Base-by-base conservation (phyloP, 2,797 vertebrate species). In the Corythornis leucogaster region DNA sequence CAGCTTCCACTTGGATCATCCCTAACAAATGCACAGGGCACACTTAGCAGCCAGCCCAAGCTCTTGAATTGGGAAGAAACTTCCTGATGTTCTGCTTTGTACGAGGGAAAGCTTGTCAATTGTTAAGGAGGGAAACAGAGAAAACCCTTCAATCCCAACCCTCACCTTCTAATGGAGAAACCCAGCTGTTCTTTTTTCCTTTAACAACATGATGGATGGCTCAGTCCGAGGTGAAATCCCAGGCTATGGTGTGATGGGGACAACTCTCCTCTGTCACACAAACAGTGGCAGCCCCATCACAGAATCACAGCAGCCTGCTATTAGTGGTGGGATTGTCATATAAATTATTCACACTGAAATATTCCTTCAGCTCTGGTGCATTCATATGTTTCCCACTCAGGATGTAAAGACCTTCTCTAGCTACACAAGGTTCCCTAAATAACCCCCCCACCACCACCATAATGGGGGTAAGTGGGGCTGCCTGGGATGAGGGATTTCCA, bases 1-100 rank as follows among this genome's bases (percentile, higher is more conserved):
- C 43, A 45, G 26, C 21, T 74, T 79, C 82, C 94, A 92, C 90
- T 97, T 92, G 96, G 87, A 95, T 91, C 96, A 91, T 96, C 96
- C 82, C 91, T 95, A 96, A 96, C 90, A 97, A 92, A 92, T 0
- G 3, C 7, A 9, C 63, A 38, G 70, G 9, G 80, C 86, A 92
- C 48, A 90, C 87, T 96, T 93, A 95, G 92, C 87, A 94, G 93
- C 62, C 79, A 33, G 81, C 89, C 80, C 80, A 63, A 92, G 88
- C 67, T 94, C 90, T 89, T 63, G 87, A 95, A 81, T 33, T 82
- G 28, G 55, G 18, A 30, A 77, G 76, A 92, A 94, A 93, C 63
- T 87, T 95, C 73, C 64, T 69, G 74, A 75, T 51, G 18, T 61
- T 50, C 7, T 12, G 8, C 45, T 87, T 77, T 66, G 43, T 89